Evolutionary conservation across 2,888 invertebrate species (phyloP).

Genomic region (Lycia hirtaria): DNA sequence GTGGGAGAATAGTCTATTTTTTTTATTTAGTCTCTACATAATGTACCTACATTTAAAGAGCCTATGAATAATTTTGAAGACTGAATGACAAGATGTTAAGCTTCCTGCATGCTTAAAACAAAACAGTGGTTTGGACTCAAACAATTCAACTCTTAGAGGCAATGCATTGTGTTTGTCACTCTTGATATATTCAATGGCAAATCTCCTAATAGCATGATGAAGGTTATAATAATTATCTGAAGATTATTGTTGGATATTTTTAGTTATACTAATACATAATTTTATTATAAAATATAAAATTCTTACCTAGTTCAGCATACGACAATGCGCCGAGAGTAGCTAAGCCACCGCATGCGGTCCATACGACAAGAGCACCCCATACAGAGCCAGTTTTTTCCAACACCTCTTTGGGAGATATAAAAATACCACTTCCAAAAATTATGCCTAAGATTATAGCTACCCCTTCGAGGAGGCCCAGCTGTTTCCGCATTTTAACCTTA

Average conservation of each 20-base stretch:
- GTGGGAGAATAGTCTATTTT: too few species aligned
- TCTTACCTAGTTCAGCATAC: conserved; percentile 96
- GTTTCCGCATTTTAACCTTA: conserved; percentile 93
- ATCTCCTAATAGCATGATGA: too few species aligned
- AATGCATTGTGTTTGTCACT: too few species aligned
- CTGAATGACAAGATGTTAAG: too few species aligned
- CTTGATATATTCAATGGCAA: too few species aligned
- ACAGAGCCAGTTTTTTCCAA: conserved; percentile 95
- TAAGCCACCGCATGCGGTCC: conserved; percentile 94
- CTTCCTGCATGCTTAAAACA: too few species aligned
- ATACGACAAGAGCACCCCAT: conserved; percentile 94
- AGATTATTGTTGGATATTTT: background rate
- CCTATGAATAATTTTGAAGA: too few species aligned
- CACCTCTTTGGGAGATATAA: conserved; percentile 97
- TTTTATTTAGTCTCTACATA: too few species aligned
- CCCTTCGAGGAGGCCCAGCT: conserved; percentile 95
- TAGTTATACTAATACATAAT: too few species aligned
- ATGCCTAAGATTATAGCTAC: conserved; percentile 97
- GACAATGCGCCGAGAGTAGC: conserved; percentile 98
- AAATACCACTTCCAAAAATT: conserved; percentile 98
- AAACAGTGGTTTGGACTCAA: too few species aligned
- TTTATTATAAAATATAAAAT: background rate
- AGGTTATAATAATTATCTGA: background rate
- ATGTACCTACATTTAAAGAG: too few species aligned
- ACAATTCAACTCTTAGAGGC: too few species aligned